Percentiles rank a stretch among this genome's conserved stretches.
Evolutionary conservation across 2,113 vertebrate genomes (phyloP).

Genomic region (Thamnaconus septentrionalis): DNA sequence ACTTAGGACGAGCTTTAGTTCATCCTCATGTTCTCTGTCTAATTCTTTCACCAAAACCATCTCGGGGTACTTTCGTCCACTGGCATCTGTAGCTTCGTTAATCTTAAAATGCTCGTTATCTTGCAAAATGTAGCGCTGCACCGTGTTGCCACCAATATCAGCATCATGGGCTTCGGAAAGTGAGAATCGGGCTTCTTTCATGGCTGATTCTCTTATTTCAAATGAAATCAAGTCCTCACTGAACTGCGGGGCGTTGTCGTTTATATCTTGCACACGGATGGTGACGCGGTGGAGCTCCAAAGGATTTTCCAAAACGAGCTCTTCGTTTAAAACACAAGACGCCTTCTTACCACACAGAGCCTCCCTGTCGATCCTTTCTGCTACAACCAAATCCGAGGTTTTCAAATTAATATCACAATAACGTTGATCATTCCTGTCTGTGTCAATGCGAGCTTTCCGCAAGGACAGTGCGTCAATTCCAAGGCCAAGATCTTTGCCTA

Average conservation of each 20-base stretch:
- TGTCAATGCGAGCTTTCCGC: conserved; percentile 70
- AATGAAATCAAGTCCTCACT: conserved; percentile 51
- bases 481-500: conserved; percentile 77
- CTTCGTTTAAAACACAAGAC: conserved; percentile 73
- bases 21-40: conserved; percentile 60
- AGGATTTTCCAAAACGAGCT: conserved; percentile 68
- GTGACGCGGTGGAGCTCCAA: conserved; percentile 63
- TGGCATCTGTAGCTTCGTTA: conserved; percentile 36
- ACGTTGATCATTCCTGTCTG: conserved; percentile 28
- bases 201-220: conserved; percentile 70
- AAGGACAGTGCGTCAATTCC: conserved; percentile 57
- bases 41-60: conserved; percentile 62
- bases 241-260: conserved; percentile 79
- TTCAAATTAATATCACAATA: conserved; percentile 63
- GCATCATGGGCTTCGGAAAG: conserved; percentile 72
- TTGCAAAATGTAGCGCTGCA: conserved; percentile 64
- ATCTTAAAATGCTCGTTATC: conserved; percentile 59
- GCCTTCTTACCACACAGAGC: conserved; percentile 68
- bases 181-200: conserved; percentile 61
- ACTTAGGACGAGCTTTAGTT: conserved; percentile 57
- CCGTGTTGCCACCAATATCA: conserved; percentile 64
- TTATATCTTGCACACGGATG: conserved; percentile 78
- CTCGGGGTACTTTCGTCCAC: conserved; percentile 61
- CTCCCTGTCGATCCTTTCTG: conserved; percentile 79
- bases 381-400: conserved; percentile 73